Percentiles rank a stretch among this genome's conserved stretches.
Conservation (phyloP, 2,888 invertebrate genomes). For the Digitonthophagus gazella region DNA sequence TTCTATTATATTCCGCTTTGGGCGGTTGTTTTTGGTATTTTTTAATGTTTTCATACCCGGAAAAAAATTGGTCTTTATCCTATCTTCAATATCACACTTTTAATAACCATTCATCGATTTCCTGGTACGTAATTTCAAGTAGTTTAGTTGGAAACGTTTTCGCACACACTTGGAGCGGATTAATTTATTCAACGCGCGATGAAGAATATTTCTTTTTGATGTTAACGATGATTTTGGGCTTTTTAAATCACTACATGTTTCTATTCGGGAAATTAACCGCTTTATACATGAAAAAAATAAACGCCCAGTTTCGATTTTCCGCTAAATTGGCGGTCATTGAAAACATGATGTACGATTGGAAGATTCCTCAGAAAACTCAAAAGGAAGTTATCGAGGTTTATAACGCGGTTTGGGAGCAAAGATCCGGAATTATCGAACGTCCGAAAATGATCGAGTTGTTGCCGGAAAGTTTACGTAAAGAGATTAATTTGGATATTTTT, state of each 20-base stretch:
- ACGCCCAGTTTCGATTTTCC: constrained; percentile 20
- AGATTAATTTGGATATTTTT: constrained; percentile 20
- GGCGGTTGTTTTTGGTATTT: constrained; percentile 9
- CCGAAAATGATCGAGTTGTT: constrained; percentile 6
- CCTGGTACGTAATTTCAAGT: constrained; percentile 19
- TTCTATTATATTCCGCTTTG: constrained; percentile 13
- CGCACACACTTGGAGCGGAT: constrained; percentile 21
- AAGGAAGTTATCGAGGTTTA: constrained; percentile 19
- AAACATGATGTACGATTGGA: constrained; percentile 23
- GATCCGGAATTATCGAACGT: constrained; percentile 11
- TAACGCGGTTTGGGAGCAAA: constrained; percentile 23
- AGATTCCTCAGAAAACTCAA: constrained; percentile 6
- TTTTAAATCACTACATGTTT: constrained; percentile 23
- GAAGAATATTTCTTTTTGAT: constrained; percentile 11
- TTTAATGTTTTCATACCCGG: background rate
- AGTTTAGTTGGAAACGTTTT: constrained; percentile 16
- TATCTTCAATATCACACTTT: constrained; percentile 19
- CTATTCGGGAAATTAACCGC: constrained; percentile 23
- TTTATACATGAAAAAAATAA: constrained; percentile 22
- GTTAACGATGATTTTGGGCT: constrained; percentile 18
- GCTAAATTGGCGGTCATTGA: constrained; percentile 18
- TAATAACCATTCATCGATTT: constrained; percentile 2
- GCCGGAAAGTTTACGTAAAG: constrained; percentile 14
- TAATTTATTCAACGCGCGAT: constrained; percentile 15
- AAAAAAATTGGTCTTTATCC: constrained; percentile 13